These are phyloP conservation scores for Melospiza georgiana DNA, from an alignment of 2,113 vertebrate species.

Conservation along the genomic window DNA sequence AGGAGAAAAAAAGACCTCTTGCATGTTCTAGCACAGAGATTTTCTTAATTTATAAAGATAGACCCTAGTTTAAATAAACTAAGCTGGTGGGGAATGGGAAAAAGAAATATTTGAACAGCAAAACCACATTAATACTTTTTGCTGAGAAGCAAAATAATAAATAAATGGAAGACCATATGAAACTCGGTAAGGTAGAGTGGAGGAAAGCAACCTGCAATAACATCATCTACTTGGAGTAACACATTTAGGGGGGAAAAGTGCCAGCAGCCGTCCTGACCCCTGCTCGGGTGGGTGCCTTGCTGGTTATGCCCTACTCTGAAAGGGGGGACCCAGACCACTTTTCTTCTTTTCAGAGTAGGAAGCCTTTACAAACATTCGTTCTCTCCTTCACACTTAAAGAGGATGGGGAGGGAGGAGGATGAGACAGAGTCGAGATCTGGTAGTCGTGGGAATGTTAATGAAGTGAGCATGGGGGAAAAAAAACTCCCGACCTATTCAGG, in stretches of 20 bases:
- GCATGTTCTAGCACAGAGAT: not conserved
- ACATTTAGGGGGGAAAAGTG: not conserved
- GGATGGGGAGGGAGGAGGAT: not conserved
- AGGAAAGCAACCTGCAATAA: conserved; percentile 9
- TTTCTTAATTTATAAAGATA: not conserved
- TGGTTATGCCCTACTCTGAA: not conserved
- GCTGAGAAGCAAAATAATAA: not conserved
- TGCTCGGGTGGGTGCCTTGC: not conserved
- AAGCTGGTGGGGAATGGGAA: not conserved
- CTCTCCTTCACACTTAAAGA: not conserved
- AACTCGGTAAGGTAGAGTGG: not conserved
- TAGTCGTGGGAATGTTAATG: conserved; percentile 47
- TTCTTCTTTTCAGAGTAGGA: not conserved
- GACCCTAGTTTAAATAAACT: conserved; percentile 12
- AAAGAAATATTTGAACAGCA: conserved; percentile 24
- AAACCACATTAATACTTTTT: conserved; percentile 20
- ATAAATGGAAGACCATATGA: not conserved
- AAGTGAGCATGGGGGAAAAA: not conserved
- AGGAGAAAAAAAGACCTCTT: not conserved
- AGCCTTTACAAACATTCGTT: not conserved
- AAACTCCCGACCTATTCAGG: not conserved
- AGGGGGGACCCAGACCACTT: not conserved
- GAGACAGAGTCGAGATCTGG: not conserved
- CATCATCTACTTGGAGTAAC: not conserved
- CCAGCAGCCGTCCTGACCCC: not conserved